These are phyloP conservation scores for Elegia similella DNA, from an alignment of 2,888 invertebrate species.

Conservation along the genomic window DNA sequence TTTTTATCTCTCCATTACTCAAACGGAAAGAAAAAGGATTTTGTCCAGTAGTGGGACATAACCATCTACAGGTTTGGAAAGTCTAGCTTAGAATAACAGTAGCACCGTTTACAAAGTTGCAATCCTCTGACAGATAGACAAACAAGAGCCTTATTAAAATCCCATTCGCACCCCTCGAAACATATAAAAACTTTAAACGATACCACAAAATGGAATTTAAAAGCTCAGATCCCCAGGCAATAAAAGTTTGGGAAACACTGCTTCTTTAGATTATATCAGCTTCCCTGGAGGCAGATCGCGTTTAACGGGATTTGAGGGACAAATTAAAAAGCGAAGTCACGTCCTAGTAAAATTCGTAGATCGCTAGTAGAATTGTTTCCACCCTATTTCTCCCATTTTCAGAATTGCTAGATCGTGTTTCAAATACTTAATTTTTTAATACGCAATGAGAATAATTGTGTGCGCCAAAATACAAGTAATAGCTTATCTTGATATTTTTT, in stretches of 20 bases:
- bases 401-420: neutral
- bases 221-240: neutral
- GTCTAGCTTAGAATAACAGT: too few species aligned
- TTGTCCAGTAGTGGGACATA: too few species aligned
- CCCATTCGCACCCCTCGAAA: too few species aligned
- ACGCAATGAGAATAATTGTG: too few species aligned
- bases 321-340: constrained; percentile 4
- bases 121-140: too few species aligned
- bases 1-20: too few species aligned
- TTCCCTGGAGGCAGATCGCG: neutral
- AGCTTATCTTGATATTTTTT: neutral
- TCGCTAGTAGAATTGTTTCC: neutral
- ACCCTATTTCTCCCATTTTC: neutral
- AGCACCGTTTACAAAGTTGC: too few species aligned
- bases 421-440: neutral
- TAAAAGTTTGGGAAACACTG: neutral
- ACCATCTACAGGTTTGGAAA: too few species aligned
- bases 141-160: too few species aligned
- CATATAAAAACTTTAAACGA: neutral
- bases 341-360: neutral
- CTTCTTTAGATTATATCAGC: neutral
- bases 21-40: too few species aligned
- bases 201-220: neutral
- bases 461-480: too few species aligned
- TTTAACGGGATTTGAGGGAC: neutral